Percentiles rank a stretch among this genome's conserved stretches.
Evolutionary conservation across 2,113 vertebrate species (phyloP).

Genomic region (Tretioscincus oriximinensis): DNA sequence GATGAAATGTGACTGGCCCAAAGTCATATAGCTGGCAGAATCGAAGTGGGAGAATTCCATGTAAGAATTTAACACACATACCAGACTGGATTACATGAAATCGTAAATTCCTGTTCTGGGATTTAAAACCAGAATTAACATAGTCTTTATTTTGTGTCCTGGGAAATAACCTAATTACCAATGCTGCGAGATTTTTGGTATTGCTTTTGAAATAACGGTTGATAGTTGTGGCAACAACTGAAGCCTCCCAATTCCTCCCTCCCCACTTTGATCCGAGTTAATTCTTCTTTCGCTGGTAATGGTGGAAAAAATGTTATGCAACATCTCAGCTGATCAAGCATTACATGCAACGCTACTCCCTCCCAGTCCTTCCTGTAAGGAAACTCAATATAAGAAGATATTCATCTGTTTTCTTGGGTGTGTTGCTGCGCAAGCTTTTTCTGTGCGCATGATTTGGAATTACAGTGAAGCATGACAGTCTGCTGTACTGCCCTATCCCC

Average conservation of each 20-base stretch:
- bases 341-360: neutral
- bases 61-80: too few relatives aligned
- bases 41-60: too few relatives aligned
- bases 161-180: neutral
- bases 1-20: too few relatives aligned
- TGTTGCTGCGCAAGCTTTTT: too few relatives aligned
- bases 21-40: too few relatives aligned
- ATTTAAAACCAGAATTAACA: too few relatives aligned
- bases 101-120: too few relatives aligned
- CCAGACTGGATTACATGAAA: too few relatives aligned
- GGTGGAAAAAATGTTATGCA: neutral
- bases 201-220: slow-evolving; percentile 8
- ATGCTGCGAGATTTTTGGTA: neutral
- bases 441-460: neutral
- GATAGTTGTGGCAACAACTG: slow-evolving; percentile 39
- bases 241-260: slow-evolving; percentile 41
- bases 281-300: neutral
- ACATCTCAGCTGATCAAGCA: neutral
- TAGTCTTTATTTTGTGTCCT: too few relatives aligned
- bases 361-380: neutral
- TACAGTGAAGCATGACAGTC: neutral
- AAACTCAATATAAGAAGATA: neutral
- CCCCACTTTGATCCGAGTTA: slow-evolving; percentile 27
- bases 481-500: too few relatives aligned
- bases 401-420: neutral